Conservation (phyloP, 2,888 invertebrate genomes). For the Scaptomyza tumidula region DNA sequence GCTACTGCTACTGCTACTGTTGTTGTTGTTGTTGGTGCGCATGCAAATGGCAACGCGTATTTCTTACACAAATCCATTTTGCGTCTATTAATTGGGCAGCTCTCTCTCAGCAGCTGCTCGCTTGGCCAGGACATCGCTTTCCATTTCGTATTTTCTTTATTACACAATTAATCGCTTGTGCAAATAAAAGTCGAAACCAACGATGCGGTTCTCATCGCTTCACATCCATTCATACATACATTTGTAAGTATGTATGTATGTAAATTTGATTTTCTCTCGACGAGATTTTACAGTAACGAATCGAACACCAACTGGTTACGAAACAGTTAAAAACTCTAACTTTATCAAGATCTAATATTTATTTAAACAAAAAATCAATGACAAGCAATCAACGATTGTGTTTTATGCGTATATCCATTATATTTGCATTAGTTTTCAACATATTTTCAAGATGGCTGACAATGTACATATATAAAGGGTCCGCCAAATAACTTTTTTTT, state of each 20-base stretch:
- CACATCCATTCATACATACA: neutral
- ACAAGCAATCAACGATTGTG: too few relatives aligned
- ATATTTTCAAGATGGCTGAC: slow-evolving; percentile 20
- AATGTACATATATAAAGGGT: too few relatives aligned
- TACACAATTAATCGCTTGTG: slow-evolving; percentile 76
- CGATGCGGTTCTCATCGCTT: slow-evolving; percentile 38
- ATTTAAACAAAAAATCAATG: too few relatives aligned
- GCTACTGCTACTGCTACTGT: slow-evolving; percentile 15
- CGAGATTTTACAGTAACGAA: neutral
- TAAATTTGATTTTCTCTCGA: slow-evolving; percentile 6
- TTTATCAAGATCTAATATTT: too few relatives aligned
- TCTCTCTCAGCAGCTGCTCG: slow-evolving; percentile 61
- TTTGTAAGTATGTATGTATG: slow-evolving; percentile 25
- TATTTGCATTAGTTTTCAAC: neutral
- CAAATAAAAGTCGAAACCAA: slow-evolving; percentile 68
- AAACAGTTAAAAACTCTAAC: too few relatives aligned
- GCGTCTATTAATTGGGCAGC: slow-evolving; percentile 76
- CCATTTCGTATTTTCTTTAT: slow-evolving; percentile 11
- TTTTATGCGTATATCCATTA: too few relatives aligned
- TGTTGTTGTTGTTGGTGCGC: slow-evolving; percentile 31
- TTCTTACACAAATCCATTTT: slow-evolving; percentile 78
- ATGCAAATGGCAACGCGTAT: slow-evolving; percentile 75
- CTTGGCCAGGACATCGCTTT: slow-evolving; percentile 47
- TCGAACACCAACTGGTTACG: too few relatives aligned
- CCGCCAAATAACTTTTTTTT: too few relatives aligned